Evolutionary conservation across 2,113 vertebrate genomes (phyloP), one percentile per base, ranked within the genome.

Genomic region (Herpailurus yagouaroundi): DNA sequence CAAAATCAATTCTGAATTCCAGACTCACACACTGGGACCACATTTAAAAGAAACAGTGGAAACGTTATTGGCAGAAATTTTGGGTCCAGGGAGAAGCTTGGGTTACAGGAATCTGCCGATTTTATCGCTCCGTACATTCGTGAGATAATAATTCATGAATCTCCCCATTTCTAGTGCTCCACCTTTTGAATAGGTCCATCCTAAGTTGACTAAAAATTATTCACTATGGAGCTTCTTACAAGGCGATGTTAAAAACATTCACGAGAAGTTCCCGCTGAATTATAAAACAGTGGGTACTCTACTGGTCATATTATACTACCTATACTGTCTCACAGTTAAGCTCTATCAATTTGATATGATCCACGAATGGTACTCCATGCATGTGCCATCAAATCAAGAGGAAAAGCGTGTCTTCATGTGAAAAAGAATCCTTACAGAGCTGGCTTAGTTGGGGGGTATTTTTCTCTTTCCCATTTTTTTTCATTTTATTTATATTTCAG

Each of bases 401-500:
- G 16, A 89, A 92, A 97, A 27, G 27, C 76, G 38, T 63, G 21
- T 63, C 74, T 95, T 84, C 27, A 14, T 13, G 92, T 73, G 41
- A 52, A 77, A 97, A 94, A 64, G 45, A 76, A 57, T 77, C 11
- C 8, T 80, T 45, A 31, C 74, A 66, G 77, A 82, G 4, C 41
- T 88, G 52, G 18, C n/a, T 63, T n/a, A 41, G 9, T 87, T 81
- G 19, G 55, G 71, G 55, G 15, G 45, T 88, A 10, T 77, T 89
- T 95, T 89, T 96, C 38, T 74, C 91, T 74, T 27, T 71, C 41
- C 48, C 19, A 36, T 55, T 87, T 74, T 92, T 79, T 63, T 74
- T 73, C 63, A 57, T 95, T 96, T 96, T 97, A 97, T 97, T 98
- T 98, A 97, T 97, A 98, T 95, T 94, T 98, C 95, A 96, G 73